Base-by-base conservation (phyloP, 2,888 invertebrate genomes). In the Microctonus brassicae region DNA sequence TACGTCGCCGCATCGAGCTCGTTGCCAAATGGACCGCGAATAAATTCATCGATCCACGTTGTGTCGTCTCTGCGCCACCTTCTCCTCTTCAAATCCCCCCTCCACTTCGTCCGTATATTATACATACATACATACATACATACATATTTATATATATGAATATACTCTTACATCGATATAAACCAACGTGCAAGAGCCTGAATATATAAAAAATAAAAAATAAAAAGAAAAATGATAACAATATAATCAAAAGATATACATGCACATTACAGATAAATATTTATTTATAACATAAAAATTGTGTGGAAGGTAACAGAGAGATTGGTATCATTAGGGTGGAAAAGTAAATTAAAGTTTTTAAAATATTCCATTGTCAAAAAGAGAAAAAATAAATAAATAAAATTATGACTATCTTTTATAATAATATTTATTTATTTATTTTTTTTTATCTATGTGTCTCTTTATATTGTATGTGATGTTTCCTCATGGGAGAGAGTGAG, bases 11-110 rank as follows among this genome's bases (percentile, higher is more conserved):
- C 70, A 66, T 55, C 62, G 66, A 62, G 62, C 60, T 62, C 36
- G 66, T 62, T 71, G 71, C 71, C 71, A 71, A 71, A 71, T 71
- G 71, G 71, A 71, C 71, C 71, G 71, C 66, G 57, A 71, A 70
- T 70, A 70, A 70, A 71, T 71, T 71, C 71, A 71, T 71, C 71
- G 71, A 71, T 71, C 71, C 62, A 26, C 62, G 20, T 5, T 47
- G 39, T 62, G 39, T 34, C 20, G 22, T 62, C 42, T 39, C 33
- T 60, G 22, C 33, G 10, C 57, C 70, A 52, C 52, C 26, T 68
- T 60, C 10, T 34, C 17, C 29, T 29, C 29, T 55, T 53, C 26
- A 24, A 26, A 26, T 1, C n/a, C 24, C 13, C 57, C 57, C n/a
- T 24, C 29, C n/a, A 26, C 29, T 29, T 13, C 26, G 26, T 13